A percentile compares a stretch with the other conserved stretches of the same genome.
phyloP scores from a whole-genome alignment of 2,888 invertebrate species.

The Machimus atricapillus region DNA sequence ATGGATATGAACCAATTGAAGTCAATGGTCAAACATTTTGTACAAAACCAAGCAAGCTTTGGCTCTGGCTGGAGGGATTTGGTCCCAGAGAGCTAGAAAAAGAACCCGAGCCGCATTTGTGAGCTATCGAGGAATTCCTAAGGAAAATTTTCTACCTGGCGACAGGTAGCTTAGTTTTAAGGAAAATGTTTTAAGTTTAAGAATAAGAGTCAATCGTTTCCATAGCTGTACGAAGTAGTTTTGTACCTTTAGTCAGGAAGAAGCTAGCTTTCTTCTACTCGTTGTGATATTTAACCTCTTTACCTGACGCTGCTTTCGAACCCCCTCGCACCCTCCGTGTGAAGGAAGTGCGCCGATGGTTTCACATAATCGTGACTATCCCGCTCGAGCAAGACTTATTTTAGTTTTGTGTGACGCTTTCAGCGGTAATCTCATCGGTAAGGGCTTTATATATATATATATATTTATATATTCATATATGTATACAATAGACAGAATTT shows the following conservation, averaged over 20 bases:
- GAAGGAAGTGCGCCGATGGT: neutral
- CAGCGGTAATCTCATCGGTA: neutral
- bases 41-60: neutral
- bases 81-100: neutral
- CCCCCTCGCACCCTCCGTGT: neutral
- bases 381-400: neutral
- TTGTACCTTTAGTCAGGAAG: constrained; percentile 14
- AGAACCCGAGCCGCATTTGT: neutral
- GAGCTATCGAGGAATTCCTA: neutral
- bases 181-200: neutral
- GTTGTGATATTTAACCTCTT: constrained; percentile 26
- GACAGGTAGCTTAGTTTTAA: neutral
- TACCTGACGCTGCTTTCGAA: neutral
- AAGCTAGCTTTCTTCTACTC: neutral
- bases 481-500: neutral
- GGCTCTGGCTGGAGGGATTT: neutral
- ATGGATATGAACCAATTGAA: neutral
- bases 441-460: neutral
- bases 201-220: neutral
- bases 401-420: neutral
- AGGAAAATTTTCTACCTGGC: neutral
- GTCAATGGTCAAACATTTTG: neutral
- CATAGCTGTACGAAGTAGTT: constrained; percentile 9
- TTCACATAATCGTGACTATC: neutral
- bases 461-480: neutral